Conservation (phyloP, 2,888 invertebrate genomes). For the Tinea pellionella region DNA sequence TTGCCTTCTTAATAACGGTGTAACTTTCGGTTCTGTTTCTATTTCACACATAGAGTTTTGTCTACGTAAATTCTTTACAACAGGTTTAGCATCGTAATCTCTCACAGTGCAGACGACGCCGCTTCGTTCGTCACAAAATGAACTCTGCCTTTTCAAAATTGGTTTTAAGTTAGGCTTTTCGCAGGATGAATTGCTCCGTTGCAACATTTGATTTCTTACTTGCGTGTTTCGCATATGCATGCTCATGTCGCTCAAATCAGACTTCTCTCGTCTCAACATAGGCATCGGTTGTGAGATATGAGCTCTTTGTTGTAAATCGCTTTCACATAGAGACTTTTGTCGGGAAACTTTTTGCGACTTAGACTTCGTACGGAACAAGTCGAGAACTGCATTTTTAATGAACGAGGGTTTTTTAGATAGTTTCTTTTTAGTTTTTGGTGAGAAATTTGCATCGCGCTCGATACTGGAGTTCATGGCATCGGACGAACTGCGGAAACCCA, state of each 20-base stretch:
- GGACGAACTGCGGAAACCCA: slow-evolving; percentile 67
- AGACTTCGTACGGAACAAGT: slow-evolving; percentile 65
- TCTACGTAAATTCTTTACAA: slow-evolving; percentile 45
- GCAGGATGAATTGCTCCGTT: slow-evolving; percentile 61
- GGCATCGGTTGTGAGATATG: slow-evolving; percentile 31
- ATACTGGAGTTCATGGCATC: slow-evolving; percentile 63
- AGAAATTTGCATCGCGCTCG: slow-evolving; percentile 63
- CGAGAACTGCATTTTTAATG: slow-evolving; percentile 65
- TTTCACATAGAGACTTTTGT: slow-evolving; percentile 62
- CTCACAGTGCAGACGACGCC: slow-evolving; percentile 56
- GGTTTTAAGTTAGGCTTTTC: slow-evolving; percentile 59
- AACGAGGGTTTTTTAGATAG: slow-evolving; percentile 67
- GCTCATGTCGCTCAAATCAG: slow-evolving; percentile 53
- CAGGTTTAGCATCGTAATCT: slow-evolving; percentile 58
- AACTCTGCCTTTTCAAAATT: slow-evolving; percentile 61
- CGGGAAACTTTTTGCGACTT: slow-evolving; percentile 63
- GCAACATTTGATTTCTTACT: slow-evolving; percentile 58
- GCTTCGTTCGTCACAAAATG: slow-evolving; percentile 60
- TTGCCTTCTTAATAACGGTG: slow-evolving; percentile 62
- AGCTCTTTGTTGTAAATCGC: slow-evolving; percentile 56
- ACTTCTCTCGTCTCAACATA: slow-evolving; percentile 57
- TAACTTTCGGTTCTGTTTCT: slow-evolving; percentile 67
- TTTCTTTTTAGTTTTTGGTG: slow-evolving; percentile 70
- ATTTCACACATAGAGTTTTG: slow-evolving; percentile 67
- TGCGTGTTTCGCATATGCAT: slow-evolving; percentile 55